phyloP scores from a whole-genome alignment of 2,888 invertebrate genomes.

The Lissonota sp. region DNA sequence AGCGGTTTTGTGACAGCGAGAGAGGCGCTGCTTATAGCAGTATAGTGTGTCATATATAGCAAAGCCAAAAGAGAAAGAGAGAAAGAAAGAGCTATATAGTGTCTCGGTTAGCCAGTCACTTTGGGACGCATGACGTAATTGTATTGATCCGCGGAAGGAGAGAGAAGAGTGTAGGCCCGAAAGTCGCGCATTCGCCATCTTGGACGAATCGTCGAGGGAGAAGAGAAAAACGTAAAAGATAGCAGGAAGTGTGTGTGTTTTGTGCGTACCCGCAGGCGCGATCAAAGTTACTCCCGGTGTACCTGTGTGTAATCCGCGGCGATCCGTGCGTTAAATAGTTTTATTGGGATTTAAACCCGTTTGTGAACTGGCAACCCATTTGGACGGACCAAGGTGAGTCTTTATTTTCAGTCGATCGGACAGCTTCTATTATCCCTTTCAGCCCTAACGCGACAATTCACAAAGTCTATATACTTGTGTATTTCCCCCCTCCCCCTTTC shows the following conservation, averaged over 20 bases:
- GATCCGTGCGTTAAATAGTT: conserved; percentile 82
- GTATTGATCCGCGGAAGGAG: conserved; percentile 83
- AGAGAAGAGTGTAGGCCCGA: conserved; percentile 72
- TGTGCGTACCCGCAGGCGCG: conserved; percentile 67
- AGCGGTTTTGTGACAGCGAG: conserved; percentile 38
- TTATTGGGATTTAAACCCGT: conserved; percentile 84
- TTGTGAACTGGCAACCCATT: conserved; percentile 89
- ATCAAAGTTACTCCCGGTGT: conserved; percentile 46
- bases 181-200: conserved; percentile 84
- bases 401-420: conserved; percentile 84
- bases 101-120: conserved; percentile 76
- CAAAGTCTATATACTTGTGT: too few relatives aligned
- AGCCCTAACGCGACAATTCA: conserved; percentile 75
- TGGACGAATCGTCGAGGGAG: conserved; percentile 81
- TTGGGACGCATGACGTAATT: conserved; percentile 84
- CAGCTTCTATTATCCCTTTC: conserved; percentile 46
- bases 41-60: conserved; percentile 55
- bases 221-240: conserved; percentile 76
- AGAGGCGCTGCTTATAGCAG: conserved; percentile 60
- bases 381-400: conserved; percentile 92
- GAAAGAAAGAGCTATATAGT: conserved; percentile 58
- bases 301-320: conserved; percentile 78
- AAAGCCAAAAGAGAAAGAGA: conserved; percentile 62
- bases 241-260: conserved; percentile 57
- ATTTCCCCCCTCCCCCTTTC: conserved; percentile 15